Evolutionary conservation across 1,140 invertebrate species (phyloP), one percentile per base, ranked within the genome.

Genomic region (Papilio aristodemus): DNA sequence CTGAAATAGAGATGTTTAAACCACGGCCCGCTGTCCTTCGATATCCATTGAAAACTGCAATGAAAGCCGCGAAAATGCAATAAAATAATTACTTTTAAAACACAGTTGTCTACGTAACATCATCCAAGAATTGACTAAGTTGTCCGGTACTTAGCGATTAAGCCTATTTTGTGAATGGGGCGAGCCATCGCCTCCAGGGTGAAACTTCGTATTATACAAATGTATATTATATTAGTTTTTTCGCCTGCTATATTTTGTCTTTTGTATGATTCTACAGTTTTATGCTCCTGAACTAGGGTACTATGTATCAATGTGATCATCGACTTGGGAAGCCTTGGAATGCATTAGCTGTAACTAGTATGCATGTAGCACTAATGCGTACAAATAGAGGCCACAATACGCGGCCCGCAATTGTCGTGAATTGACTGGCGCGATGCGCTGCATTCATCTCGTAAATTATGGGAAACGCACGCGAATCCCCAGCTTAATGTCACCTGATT

Each of bases 331-430:
- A 36, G 2, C 13, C 41, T 27, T 10, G 5, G 41, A 22, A 50
- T 39, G 17, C 25, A 66, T 66, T 66, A 66, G 25, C 63, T 46
- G 43, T 66, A 66, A 66, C 63, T 11, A 66, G 63, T 66, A 46
- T 46, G 63, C 41, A 46, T 66, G 63, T 66, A 46, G 41, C 27
- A 50, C 39, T 66, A 66, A 66, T 66, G 41, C 41, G 63, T 66
- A 46, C 63, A 66, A 66, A 66, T 66, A 50, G 63, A 66, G 8
- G 13, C 41, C 50, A 66, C 63, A 66, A 66, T 66, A 38, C 60
- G 60, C 19, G 19, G 60, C 13, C 41, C 10, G 8, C 39, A 41
- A 41, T 43, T 43, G 38, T 22, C 13, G 25, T 64, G 11, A 64
- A 43, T 64, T 43, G 62, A 43, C 13, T 38, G 60, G 11, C 10